These are phyloP conservation scores for Phengaris alcon DNA, from an alignment of 2,888 invertebrate genomes.

Conservation along the genomic window DNA sequence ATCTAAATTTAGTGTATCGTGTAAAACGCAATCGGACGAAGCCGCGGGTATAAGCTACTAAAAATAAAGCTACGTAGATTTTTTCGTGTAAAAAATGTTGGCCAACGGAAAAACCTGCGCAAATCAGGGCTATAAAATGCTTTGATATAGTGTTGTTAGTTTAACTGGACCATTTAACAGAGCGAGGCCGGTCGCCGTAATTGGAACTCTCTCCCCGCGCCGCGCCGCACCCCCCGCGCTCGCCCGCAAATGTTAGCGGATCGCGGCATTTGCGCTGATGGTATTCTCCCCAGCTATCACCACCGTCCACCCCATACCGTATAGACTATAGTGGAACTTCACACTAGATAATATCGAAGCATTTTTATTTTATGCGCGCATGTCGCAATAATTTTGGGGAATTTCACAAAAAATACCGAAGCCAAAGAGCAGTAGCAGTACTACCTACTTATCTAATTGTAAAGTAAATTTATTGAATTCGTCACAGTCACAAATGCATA, in stretches of 20 bases:
- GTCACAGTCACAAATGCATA: no score
- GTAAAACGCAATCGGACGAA: no score
- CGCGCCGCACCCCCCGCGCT: constrained; percentile 24
- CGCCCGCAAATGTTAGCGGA: constrained; percentile 65
- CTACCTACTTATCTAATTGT: no score
- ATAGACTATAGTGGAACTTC: background rate
- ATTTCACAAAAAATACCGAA: background rate
- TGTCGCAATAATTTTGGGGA: background rate
- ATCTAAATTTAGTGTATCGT: no score
- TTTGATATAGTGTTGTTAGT: constrained; percentile 18
- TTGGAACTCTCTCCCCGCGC: constrained; percentile 46
- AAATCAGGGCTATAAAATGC: constrained; percentile 3
- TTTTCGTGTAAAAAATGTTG: background rate
- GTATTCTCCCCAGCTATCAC: constrained; percentile 23
- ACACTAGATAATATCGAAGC: background rate
- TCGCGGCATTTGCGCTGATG: constrained; percentile 60
- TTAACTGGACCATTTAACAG: constrained; percentile 38
- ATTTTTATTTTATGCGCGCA: background rate
- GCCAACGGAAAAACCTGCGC: background rate
- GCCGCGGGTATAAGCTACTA: no score
- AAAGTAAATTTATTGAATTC: no score
- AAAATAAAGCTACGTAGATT: background rate
- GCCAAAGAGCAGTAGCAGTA: no score
- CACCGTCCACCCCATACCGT: constrained; percentile 21
- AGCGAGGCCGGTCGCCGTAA: constrained; percentile 53